Evolutionary conservation across 2,888 invertebrate species (phyloP), one percentile per base, ranked within the genome.

Genomic region (Saturnia japonica): DNA sequence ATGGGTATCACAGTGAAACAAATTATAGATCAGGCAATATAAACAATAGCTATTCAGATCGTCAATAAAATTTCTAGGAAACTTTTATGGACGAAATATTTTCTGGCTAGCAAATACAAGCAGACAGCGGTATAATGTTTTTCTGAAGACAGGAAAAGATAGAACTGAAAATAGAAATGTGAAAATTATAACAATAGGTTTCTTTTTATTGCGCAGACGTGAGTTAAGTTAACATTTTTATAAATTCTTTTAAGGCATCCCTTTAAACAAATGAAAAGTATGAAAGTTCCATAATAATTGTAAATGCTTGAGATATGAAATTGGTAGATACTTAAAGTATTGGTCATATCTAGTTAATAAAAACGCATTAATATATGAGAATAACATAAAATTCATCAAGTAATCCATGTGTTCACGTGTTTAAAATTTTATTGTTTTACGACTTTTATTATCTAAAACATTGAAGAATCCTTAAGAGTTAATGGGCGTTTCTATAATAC

Each of bases 11-110:
- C 68, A 66, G 16, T 22, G 73, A 75, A 77, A 71, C 73, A 79
- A 80, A 80, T 74, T 77, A 80, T 78, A 81, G 81, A 85, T 86
- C 84, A 85, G 76, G 79, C 76, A 79, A 84, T 86, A 88, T 85
- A 86, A 88, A 86, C 85, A 87, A 84, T 85, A 85, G 79, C 85
- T 83, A 82, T 82, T 85, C 86, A 84, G 86, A 87, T 87, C 79
- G 82, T 75, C 81, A 80, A 83, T 89, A 88, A 88, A 88, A 86
- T 81, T 83, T 85, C 83, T 81, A 78, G 79, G 72, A 80, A 76
- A 79, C 79, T 82, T 88, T 88, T 88, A 86, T 83, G 77, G 73
- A 70, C 76, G 77, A 76, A 79, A 79, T 73, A 77, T 82, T 82
- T 83, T 81, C 81, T 81, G 80, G 76, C 72, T 81, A 80, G 77